These are phyloP conservation scores for Mayetiola destructor DNA, from an alignment of 2,888 invertebrate genomes.

Conservation along the genomic window DNA sequence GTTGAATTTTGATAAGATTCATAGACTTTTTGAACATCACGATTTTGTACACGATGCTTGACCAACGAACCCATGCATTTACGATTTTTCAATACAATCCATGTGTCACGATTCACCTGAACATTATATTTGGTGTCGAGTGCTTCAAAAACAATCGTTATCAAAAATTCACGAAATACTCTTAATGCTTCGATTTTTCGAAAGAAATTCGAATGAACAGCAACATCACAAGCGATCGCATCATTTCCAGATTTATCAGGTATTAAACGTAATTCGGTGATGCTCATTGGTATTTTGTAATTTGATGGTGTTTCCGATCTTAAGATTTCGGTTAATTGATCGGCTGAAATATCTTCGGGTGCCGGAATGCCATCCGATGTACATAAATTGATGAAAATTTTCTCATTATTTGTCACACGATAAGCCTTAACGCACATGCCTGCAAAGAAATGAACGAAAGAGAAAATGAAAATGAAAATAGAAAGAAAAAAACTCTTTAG, in stretches of 20 bases:
- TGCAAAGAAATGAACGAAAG: slow-evolving; percentile 26
- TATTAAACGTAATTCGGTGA: slow-evolving; percentile 66
- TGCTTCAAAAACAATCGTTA: slow-evolving; percentile 66
- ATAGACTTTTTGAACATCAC: slow-evolving; percentile 38
- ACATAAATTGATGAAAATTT: slow-evolving; percentile 78
- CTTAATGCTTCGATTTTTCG: slow-evolving; percentile 55
- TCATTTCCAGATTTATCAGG: slow-evolving; percentile 59
- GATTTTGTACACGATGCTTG: slow-evolving; percentile 57
- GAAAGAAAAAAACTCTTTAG: background rate
- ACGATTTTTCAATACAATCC: slow-evolving; percentile 54
- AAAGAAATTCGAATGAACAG: slow-evolving; percentile 64
- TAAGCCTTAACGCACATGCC: slow-evolving; percentile 68
- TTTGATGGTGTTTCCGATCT: slow-evolving; percentile 50
- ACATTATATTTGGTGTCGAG: slow-evolving; percentile 64
- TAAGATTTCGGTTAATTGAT: slow-evolving; percentile 53
- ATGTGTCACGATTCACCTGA: slow-evolving; percentile 48
- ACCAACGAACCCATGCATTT: slow-evolving; percentile 60
- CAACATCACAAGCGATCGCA: slow-evolving; percentile 68
- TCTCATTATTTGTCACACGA: slow-evolving; percentile 47
- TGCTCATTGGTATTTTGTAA: slow-evolving; percentile 79
- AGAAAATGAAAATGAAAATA: background rate
- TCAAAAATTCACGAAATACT: slow-evolving; percentile 62
- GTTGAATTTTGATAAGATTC: slow-evolving; percentile 14
- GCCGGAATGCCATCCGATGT: slow-evolving; percentile 60
- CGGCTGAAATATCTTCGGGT: slow-evolving; percentile 54